Percentiles rank a stretch among this genome's conserved stretches.
Evolutionary conservation across 2,888 invertebrate species (phyloP).

Genomic region (Heteropelma amictum): DNA sequence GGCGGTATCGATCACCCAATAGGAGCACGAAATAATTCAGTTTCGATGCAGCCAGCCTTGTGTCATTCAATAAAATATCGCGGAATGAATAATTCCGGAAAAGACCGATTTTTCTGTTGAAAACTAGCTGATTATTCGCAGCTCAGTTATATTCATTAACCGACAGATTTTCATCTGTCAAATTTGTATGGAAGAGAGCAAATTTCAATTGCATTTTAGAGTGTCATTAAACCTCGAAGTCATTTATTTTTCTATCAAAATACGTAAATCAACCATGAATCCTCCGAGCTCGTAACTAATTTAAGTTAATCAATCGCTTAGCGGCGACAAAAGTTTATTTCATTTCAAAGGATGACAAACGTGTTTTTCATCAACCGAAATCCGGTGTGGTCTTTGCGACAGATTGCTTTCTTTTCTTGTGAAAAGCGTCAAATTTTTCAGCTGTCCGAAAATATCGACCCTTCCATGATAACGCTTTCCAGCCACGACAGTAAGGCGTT

Average conservation of each 20-base stretch:
- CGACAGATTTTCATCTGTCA: too few species aligned
- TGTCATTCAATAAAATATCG: neutral
- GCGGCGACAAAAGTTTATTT: too few species aligned
- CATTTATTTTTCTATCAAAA: too few species aligned
- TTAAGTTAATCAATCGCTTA: too few species aligned
- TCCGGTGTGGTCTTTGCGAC: neutral
- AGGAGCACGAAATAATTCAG: constrained; percentile 14
- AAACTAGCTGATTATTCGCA: neutral
- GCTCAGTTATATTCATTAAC: too few species aligned
- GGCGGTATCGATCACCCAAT: constrained; percentile 36
- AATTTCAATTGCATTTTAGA: too few species aligned
- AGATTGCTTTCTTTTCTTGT: too few species aligned
- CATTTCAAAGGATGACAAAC: too few species aligned
- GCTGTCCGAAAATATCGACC: constrained; percentile 23
- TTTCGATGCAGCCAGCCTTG: constrained; percentile 2
- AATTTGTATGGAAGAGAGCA: too few species aligned
- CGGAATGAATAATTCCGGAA: constrained; percentile 15
- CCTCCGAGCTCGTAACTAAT: too few species aligned
- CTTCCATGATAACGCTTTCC: neutral
- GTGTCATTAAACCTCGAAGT: too few species aligned
- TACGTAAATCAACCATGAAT: too few species aligned
- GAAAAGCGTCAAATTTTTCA: neutral
- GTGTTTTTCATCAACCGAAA: neutral
- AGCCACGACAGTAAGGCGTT: neutral
- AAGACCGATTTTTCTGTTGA: neutral